These are phyloP conservation scores for Elysia crispata DNA, from an alignment of 2,888 invertebrate species.

Conservation along the genomic window DNA sequence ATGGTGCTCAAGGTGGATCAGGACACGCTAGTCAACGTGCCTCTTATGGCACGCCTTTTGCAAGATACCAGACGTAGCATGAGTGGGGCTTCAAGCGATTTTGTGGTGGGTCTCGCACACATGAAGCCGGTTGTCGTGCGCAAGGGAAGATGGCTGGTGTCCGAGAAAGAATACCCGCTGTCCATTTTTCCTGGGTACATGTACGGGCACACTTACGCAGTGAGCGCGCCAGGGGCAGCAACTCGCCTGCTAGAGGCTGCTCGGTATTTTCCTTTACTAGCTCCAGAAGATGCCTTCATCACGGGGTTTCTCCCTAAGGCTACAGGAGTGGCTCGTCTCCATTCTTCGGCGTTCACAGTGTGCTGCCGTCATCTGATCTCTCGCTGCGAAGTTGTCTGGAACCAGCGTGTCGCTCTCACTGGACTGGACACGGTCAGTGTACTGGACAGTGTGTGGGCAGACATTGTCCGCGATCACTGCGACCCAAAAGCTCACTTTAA, in stretches of 20 bases:
- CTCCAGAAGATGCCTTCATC: slow-evolving; percentile 67
- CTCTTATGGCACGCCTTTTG: slow-evolving; percentile 41
- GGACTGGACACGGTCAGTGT: neutral
- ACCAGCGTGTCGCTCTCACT: slow-evolving; percentile 13
- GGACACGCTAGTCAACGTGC: slow-evolving; percentile 49
- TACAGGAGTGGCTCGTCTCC: slow-evolving; percentile 52
- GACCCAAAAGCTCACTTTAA: too few relatives aligned
- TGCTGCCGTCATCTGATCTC: neutral
- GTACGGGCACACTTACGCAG: slow-evolving; percentile 62
- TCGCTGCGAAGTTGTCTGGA: slow-evolving; percentile 22
- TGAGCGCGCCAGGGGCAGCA: slow-evolving; percentile 56
- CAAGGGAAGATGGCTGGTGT: slow-evolving; percentile 60
- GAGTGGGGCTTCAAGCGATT: neutral
- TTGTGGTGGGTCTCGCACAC: slow-evolving; percentile 50
- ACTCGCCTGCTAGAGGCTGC: slow-evolving; percentile 55
- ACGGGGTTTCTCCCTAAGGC: slow-evolving; percentile 63
- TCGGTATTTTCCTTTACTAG: slow-evolving; percentile 58
- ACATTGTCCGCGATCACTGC: neutral
- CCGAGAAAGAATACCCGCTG: slow-evolving; percentile 53
- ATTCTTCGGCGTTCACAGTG: slow-evolving; percentile 4
- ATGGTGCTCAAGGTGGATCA: slow-evolving; percentile 46
- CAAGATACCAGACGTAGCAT: neutral
- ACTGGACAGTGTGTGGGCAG: neutral
- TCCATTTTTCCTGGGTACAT: slow-evolving; percentile 59
- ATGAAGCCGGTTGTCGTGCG: slow-evolving; percentile 53